Percentiles rank a stretch among this genome's conserved stretches.
Conservation (phyloP, 2,888 invertebrate genomes). For the Resseliella maxima region DNA sequence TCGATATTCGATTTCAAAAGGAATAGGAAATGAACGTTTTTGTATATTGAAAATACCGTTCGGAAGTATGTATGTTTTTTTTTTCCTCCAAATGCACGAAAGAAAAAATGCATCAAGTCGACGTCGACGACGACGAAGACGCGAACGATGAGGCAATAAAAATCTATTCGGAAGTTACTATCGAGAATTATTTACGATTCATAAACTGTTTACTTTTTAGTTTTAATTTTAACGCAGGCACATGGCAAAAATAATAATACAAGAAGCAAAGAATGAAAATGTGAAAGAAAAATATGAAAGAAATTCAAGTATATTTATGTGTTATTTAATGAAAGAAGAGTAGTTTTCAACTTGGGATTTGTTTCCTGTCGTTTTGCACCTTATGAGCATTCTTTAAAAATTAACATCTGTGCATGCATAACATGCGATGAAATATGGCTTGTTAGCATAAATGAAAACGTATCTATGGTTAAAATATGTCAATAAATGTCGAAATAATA, state of each 20-base stretch:
- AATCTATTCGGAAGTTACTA: conserved; percentile 4
- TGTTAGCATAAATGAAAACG: conserved; percentile 7
- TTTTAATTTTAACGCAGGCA: neutral
- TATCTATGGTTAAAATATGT: conserved; percentile 32
- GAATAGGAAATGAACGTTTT: conserved; percentile 27
- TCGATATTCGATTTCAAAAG: conserved; percentile 35
- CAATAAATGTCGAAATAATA: conserved; percentile 15
- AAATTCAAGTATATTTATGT: neutral
- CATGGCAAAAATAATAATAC: conserved; percentile 22
- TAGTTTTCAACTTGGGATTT: neutral
- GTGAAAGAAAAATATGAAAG: neutral
- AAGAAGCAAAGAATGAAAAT: neutral
- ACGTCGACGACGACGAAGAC: neutral
- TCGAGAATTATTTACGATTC: conserved; percentile 38
- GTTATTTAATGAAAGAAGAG: neutral
- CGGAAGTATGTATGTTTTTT: conserved; percentile 1
- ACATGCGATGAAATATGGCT: neutral
- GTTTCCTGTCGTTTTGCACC: conserved; percentile 42
- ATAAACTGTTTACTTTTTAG: conserved; percentile 6
- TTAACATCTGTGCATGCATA: conserved; percentile 11
- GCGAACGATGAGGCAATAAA: neutral
- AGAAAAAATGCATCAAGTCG: neutral
- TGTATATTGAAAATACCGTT: conserved; percentile 23
- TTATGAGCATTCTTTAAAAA: neutral
- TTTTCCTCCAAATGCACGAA: neutral